phyloP scores from a whole-genome alignment of 1,140 invertebrate genomes.

The Oedothorax gibbosus region DNA sequence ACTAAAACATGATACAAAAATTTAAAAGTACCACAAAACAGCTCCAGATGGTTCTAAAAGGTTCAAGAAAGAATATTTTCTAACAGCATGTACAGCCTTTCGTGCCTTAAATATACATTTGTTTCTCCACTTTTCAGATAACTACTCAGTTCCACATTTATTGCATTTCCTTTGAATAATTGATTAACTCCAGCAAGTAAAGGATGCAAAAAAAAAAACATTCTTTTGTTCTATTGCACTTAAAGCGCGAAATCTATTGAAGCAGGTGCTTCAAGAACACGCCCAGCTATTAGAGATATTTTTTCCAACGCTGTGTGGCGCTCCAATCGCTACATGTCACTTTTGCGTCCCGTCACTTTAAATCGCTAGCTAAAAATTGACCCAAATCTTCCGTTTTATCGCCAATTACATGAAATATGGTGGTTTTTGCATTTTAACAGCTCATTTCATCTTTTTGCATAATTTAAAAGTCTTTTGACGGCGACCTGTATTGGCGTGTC shows the following conservation, averaged over 20 bases:
- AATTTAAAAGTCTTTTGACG: conserved; percentile 14
- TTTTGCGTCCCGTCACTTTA: not conserved
- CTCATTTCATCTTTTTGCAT: conserved; percentile 44
- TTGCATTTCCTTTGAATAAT: conserved; percentile 5
- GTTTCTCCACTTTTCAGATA: no score
- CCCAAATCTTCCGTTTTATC: conserved; percentile 9
- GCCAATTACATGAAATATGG: conserved; percentile 28
- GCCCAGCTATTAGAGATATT: not conserved
- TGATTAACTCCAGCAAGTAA: not conserved
- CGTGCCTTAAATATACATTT: no score
- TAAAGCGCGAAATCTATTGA: conserved; percentile 16
- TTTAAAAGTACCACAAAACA: no score
- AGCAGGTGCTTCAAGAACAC: conserved; percentile 32
- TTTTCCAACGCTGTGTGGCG: not conserved
- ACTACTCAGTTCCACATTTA: not conserved
- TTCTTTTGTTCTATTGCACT: not conserved
- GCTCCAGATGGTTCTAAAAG: no score
- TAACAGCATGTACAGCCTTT: no score
- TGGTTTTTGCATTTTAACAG: conserved; percentile 47
- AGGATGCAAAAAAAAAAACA: not conserved
- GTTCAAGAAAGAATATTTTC: no score
- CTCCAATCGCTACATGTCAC: conserved; percentile 5
- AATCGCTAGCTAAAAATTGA: conserved; percentile 31
- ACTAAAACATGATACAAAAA: no score
- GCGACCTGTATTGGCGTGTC: not conserved